These are phyloP conservation scores for Marcusenius ussheri DNA, from an alignment of 2,113 vertebrate species.

Conservation along the genomic window DNA sequence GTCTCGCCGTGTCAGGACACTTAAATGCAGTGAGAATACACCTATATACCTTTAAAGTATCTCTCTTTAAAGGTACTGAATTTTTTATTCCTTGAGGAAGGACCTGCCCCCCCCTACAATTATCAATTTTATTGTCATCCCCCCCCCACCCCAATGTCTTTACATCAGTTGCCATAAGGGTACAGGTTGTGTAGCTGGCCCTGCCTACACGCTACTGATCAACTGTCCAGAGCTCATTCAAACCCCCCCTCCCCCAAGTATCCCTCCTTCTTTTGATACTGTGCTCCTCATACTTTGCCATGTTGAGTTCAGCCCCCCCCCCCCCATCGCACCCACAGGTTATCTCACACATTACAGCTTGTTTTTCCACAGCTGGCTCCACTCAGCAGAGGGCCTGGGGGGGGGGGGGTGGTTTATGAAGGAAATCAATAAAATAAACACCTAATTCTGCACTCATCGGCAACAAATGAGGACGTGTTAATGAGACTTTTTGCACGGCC, in stretches of 20 bases:
- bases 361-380: background rate
- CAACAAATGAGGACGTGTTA: slow-evolving; percentile 17
- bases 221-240: background rate
- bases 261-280: background rate
- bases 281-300: background rate
- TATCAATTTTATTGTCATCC: too few relatives aligned
- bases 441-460: slow-evolving; percentile 17
- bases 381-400: background rate
- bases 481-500: slow-evolving; percentile 17
- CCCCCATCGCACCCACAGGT: background rate
- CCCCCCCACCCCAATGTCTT: too few relatives aligned
- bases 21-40: background rate
- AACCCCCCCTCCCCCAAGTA: background rate
- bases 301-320: background rate
- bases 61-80: background rate
- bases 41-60: background rate
- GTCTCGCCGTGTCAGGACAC: background rate
- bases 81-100: too few relatives aligned
- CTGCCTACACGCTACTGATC: background rate
- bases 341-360: background rate
- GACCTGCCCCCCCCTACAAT: too few relatives aligned
- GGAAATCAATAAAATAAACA: slow-evolving; percentile 26
- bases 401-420: background rate
- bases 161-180: background rate
- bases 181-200: background rate